These are phyloP conservation scores for Rhinatrema bivittatum DNA, from an alignment of 2,797 vertebrate genomes.

Conservation along the genomic window DNA sequence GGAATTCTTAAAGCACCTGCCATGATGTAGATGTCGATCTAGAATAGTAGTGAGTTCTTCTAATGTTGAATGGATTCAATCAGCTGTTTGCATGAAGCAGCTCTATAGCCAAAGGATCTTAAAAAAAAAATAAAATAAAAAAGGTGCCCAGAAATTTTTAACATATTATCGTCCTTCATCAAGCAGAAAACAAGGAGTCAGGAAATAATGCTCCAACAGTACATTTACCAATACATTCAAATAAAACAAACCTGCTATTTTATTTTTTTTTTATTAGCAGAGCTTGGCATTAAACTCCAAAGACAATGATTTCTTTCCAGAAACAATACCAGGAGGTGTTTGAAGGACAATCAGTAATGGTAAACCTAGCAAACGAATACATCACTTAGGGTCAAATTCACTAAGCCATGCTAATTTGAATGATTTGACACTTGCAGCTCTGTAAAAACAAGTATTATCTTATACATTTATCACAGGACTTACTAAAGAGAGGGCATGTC, in stretches of 20 bases:
- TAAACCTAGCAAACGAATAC: conserved; percentile 32
- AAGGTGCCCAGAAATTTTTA: too few relatives aligned
- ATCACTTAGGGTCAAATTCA: too few relatives aligned
- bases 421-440: too few relatives aligned
- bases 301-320: conserved; percentile 49
- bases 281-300: conserved; percentile 35
- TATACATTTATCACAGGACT: too few relatives aligned
- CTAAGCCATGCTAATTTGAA: too few relatives aligned
- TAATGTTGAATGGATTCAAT: conserved; percentile 1
- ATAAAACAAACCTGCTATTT: conserved; percentile 47
- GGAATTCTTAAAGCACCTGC: too few relatives aligned
- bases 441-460: too few relatives aligned
- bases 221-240: conserved; percentile 42
- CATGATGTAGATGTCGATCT: too few relatives aligned
- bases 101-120: conserved; percentile 12
- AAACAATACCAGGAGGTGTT: conserved; percentile 25
- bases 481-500: too few relatives aligned
- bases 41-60: too few relatives aligned
- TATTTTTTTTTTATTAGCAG: conserved; percentile 55
- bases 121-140: conserved; percentile 21
- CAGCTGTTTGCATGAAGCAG: conserved; percentile 3
- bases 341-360: conserved; percentile 29
- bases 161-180: conserved; percentile 43
- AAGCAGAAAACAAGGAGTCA: conserved; percentile 43
- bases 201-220: conserved; percentile 51